Percentiles rank a stretch among this genome's conserved stretches.
Conservation (phyloP, 1,140 invertebrate species). For the Caenorhabditis inopinata region DNA sequence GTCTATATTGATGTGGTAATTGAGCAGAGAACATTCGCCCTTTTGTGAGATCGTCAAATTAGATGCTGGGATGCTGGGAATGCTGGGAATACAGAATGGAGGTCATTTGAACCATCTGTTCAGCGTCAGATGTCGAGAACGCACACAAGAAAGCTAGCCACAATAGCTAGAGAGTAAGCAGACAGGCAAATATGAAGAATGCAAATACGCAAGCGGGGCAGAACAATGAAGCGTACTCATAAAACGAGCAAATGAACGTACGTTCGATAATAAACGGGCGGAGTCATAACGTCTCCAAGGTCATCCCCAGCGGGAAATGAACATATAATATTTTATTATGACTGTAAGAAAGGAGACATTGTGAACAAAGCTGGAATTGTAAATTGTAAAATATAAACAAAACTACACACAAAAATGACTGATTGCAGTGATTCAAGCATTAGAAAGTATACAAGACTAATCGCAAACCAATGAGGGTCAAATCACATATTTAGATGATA, state of each 20-base stretch:
- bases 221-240: not conserved
- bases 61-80: too few species aligned
- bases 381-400: not conserved
- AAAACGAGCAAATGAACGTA: not conserved
- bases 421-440: not conserved
- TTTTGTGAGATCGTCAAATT: not conserved
- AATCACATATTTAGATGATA: too few species aligned
- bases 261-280: not conserved
- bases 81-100: too few species aligned
- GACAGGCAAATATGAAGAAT: too few species aligned
- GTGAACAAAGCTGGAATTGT: not conserved
- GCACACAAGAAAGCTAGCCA: too few species aligned
- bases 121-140: too few species aligned
- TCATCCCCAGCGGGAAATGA: not conserved
- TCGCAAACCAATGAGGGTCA: not conserved
- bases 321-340: not conserved
- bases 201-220: not conserved
- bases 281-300: not conserved
- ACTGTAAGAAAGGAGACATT: not conserved
- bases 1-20: not conserved
- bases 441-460: not conserved
- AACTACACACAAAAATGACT: not conserved
- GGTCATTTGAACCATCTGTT: too few species aligned
- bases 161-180: too few species aligned
- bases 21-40: slow-evolving; percentile 15